Evolutionary conservation across 1,140 invertebrate genomes (phyloP), one percentile per base, ranked within the genome.

Genomic region (Tetramorium alpestre): DNA sequence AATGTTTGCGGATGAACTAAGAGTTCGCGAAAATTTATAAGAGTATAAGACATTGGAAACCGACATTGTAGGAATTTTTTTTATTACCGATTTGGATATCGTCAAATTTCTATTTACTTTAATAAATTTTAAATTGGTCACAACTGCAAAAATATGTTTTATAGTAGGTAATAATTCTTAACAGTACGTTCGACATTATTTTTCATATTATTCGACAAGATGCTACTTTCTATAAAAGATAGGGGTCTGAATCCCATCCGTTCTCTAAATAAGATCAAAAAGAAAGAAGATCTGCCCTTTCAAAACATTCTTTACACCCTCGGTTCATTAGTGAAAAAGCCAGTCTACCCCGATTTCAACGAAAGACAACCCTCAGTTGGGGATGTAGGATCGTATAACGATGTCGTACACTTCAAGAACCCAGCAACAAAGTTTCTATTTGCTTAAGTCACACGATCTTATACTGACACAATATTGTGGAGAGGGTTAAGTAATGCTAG

Each of bases 321-420:
- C 77, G 64, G 64, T 81, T 90, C 89, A 82, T 91, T 91, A 89
- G 87, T 87, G 85, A 80, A 88, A 91, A 76, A 87, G 89, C 87
- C 81, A 62, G 60, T 33, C 64, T 65, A 64, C 69, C 44, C 78
- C 67, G 72, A 90, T 88, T 67, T 44, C 76, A 47, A 51, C 56
- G 64, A 87, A 86, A 88, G 62, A 33, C 67, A 64, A 77, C 69
- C 84, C 86, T 56, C 56, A 22, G 44, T 44, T 60, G n/a, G 41
- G 44, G 28, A 85, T 44, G 56, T 10, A n/a, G 58, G 44, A 47
- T 87, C 75, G 56, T 88, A 90, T 91, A 91, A 91, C 77, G 82
- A 90, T 51, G 62, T 84, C 70, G 80, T 58, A 56, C 41, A 54
- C 78, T 85, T 65, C 65, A 70, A 89, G 88, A 88, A 87, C 54